Evolutionary conservation across 92 coral and sea anemone species (phyloP).

Genomic region (Meandrina meandrites): DNA sequence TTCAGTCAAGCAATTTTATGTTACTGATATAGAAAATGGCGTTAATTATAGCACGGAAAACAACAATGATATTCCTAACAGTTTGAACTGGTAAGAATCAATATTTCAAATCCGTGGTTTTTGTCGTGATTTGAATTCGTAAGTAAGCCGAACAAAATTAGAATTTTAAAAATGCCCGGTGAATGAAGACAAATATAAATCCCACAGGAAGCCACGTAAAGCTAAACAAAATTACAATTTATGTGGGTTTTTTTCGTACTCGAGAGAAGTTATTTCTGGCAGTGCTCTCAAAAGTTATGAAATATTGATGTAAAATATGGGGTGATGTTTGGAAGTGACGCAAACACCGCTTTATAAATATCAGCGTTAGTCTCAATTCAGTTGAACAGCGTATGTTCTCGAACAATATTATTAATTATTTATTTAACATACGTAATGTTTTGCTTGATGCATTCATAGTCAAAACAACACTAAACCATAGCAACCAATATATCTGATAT

Average conservation of each 20-base stretch:
- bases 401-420: background rate
- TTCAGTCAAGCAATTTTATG: background rate
- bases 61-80: background rate
- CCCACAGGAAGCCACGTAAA: background rate
- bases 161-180: background rate
- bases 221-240: background rate
- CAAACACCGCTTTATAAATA: background rate
- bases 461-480: background rate
- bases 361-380: background rate
- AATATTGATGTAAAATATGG: slow-evolving; percentile 25
- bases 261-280: slow-evolving; percentile 12
- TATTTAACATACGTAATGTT: background rate
- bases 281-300: background rate
- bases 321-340: slow-evolving; percentile 11
- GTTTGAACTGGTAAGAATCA: background rate
- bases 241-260: too few species aligned
- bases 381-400: background rate
- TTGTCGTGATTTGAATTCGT: background rate
- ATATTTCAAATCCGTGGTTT: background rate
- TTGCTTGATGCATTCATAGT: background rate
- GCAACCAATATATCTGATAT: background rate
- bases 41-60: background rate
- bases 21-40: background rate
- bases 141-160: background rate
- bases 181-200: background rate